A percentile compares a stretch with the other conserved stretches of the same genome.
phyloP scores from a whole-genome alignment of 1,140 invertebrate genomes.

The Cyclargus thomasi region DNA sequence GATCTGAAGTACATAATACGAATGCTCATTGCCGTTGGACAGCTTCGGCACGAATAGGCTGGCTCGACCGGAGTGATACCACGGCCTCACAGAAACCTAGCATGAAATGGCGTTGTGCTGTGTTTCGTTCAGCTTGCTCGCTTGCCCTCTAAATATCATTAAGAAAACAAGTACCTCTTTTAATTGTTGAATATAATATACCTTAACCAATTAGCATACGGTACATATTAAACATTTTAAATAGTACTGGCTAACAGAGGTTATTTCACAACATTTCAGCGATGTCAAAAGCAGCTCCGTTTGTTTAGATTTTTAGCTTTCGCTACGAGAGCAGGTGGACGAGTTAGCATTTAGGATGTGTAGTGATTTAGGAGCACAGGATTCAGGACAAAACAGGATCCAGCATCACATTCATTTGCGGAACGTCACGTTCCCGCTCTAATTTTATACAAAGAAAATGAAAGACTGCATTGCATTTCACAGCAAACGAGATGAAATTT shows the following conservation, averaged over 20 bases:
- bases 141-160: too few relatives aligned
- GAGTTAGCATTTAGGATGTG: constrained; percentile 2
- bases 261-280: background rate
- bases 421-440: background rate
- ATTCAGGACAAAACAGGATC: background rate
- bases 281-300: background rate
- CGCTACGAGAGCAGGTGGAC: background rate
- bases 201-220: too few relatives aligned
- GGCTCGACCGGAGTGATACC: too few relatives aligned
- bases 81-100: too few relatives aligned
- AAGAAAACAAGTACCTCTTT: too few relatives aligned
- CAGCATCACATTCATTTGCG: background rate
- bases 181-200: too few relatives aligned
- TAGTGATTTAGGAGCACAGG: background rate
- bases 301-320: background rate
- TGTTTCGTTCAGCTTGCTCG: too few relatives aligned
- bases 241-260: background rate
- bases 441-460: constrained; percentile 10
- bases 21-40: too few relatives aligned
- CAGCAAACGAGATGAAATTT: constrained; percentile 1
- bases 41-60: too few relatives aligned
- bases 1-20: too few relatives aligned
- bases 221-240: too few relatives aligned
- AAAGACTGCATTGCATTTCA: background rate
- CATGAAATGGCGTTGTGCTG: too few relatives aligned